Percentiles rank a stretch among this genome's conserved stretches.
Conservation (phyloP, 2,113 vertebrate genomes). For the Pluvialis apricaria region DNA sequence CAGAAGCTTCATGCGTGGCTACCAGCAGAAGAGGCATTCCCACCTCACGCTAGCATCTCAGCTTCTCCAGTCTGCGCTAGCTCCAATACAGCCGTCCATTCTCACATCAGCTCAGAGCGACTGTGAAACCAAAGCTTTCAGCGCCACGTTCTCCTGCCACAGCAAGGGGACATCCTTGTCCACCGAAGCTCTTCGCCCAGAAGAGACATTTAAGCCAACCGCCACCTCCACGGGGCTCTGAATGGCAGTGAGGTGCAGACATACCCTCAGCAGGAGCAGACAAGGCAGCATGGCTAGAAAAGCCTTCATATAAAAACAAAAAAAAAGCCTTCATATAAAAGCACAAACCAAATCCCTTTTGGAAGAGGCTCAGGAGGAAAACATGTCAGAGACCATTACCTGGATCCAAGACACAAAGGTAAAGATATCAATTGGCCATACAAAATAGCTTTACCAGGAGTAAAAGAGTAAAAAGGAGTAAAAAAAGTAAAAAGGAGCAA, state of each 20-base stretch:
- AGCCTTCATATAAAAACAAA: not conserved
- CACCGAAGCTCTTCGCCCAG: not conserved
- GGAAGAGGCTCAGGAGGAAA: not conserved
- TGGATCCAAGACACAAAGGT: not conserved
- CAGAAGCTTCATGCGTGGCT: not conserved
- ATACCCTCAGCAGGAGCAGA: not conserved
- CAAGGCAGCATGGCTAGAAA: not conserved
- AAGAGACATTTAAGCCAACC: not conserved
- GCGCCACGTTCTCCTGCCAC: not conserved
- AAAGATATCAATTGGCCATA: not conserved
- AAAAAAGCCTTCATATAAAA: not conserved
- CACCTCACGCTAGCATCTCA: not conserved
- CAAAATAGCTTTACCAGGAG: not conserved
- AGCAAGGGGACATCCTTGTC: not conserved
- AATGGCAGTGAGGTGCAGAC: not conserved
- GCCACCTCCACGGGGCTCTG: too few species aligned
- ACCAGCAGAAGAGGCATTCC: not conserved
- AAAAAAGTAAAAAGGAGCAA: too few species aligned
- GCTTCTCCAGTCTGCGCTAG: not conserved
- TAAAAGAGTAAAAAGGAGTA: too few species aligned
- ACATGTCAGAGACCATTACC: not conserved
- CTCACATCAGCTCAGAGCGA: not conserved
- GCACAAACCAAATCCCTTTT: not conserved
- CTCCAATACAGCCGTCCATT: accelerated
- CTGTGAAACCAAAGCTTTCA: not conserved